Evolutionary conservation across 2,797 vertebrate genomes (phyloP), one percentile per base, ranked within the genome.

Genomic region (Betta splendens): DNA sequence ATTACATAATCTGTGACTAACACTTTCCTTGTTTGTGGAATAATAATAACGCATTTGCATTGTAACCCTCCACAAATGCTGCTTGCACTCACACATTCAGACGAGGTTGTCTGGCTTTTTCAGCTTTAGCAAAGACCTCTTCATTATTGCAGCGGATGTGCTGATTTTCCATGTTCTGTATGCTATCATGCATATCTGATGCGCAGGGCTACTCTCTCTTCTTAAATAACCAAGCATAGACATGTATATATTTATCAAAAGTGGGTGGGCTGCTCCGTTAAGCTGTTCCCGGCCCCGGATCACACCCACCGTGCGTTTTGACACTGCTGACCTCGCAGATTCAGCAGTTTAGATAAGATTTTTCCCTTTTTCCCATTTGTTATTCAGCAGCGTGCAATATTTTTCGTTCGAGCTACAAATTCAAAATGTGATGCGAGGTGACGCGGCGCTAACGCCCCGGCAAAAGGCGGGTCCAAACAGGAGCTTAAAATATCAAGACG

Each of bases 41-140:
- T 87, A 84, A 87, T 84, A 89, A 90, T 79, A 85, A 69, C 72
- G 59, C 54, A 89, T 91, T 90, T 90, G 79, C 81, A 89, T 89
- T 86, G 85, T 22, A 9, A n/a, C 68, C 52, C 47, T 57, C 33
- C 72, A 83, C 76, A 86, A 86, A 89, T 75, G 44, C 49, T 84
- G 80, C 87, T 87, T 82, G 70, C 81, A 81, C 83, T 87, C 42
- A 80, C 76, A 75, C 77, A 85, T 84, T 82, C 71, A 73, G 87
- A 85, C 68, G 53, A 69, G 79, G 77, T 80, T 72, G 67, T 65
- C 11, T 66, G 25, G 43, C n/a, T 73, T 70, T 84, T 83, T 65
- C 49, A 32, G 47, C 69, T 77, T 68, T 81, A 51, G 57, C 48
- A 67, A 59, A 72, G 75, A 69, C 55, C 65, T 75, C 87, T 87